Base-by-base conservation (phyloP, 2,113 vertebrate species). In the Ceyx cyanopectus region DNA sequence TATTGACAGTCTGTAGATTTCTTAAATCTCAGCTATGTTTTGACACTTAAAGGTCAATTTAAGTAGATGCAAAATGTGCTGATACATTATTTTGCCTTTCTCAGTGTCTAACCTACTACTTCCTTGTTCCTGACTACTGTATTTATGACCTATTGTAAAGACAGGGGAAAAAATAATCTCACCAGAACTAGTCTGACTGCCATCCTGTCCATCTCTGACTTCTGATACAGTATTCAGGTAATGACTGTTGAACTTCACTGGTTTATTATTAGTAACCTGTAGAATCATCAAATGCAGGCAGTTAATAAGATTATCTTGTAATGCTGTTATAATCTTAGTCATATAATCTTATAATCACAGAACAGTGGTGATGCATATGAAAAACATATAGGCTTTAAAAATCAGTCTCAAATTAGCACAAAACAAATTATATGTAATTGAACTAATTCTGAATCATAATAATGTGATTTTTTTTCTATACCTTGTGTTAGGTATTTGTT, bases 131-230 rank as follows among this genome's bases (percentile, higher is more conserved):
- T 72, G 24, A 60, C 23, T 79, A 27, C 9, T 45, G 1, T 45
- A 23, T 76, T 82, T 66, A 51, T 69, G n/a, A 16, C n/a, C n/a
- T 74, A 20, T 16, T 16, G 27, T 41, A 80, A 81, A 81, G 50
- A 63, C 3, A 29, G 20, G 2, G 5, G 16, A 50, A 50, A 50
- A 24, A 32, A 48, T 89, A 27, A 48, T 91, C 96, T 98, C 86
- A 98, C 98, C 97, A 22, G 93, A 89, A 94, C 89, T 96, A 66
- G 87, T 89, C 60, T 96, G 97, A 81, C 89, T 98, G 93, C 89
- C n/a, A 5, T 94, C 83, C 11, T 94, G 88, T 51, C 91, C 94
- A 37, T 66, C 48, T 74, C 76, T 88, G n/a, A 89, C 94, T 91
- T 98, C 97, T 34, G 91, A 96, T 74, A 85, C 94, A 43, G 92